These are phyloP conservation scores for Aleadryas rufinucha DNA, from an alignment of 2,113 vertebrate species.

Conservation along the genomic window DNA sequence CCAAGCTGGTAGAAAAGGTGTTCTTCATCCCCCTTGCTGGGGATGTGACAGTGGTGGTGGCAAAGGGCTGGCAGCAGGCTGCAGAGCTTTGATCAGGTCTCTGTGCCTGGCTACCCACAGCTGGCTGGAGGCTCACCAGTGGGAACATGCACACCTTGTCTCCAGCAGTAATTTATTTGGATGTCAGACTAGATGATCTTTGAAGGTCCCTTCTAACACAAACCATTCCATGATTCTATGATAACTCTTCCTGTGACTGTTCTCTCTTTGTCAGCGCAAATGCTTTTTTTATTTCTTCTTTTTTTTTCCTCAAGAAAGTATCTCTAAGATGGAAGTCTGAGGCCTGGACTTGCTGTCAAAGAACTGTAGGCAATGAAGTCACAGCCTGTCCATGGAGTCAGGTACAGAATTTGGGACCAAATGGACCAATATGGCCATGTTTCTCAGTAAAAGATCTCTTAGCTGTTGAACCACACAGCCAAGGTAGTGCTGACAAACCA, in stretches of 20 bases:
- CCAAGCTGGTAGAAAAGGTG: neutral
- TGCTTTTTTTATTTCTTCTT: neutral
- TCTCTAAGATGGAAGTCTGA: neutral
- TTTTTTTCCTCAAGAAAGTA: neutral
- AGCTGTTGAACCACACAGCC: neutral
- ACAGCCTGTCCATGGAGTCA: neutral
- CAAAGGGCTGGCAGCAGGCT: neutral
- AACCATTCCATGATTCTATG: neutral
- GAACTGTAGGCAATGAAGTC: neutral
- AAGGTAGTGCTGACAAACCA: neutral
- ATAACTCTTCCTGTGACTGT: neutral
- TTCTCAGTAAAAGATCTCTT: neutral
- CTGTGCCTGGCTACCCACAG: neutral
- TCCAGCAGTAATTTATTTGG: neutral
- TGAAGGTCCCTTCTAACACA: neutral
- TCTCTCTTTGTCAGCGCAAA: neutral
- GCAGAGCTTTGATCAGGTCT: neutral
- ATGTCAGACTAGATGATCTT: neutral
- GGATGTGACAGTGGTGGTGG: neutral
- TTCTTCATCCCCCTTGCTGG: neutral
- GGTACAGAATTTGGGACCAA: neutral
- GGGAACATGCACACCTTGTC: rapidly evolving
- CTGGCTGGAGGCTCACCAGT: neutral
- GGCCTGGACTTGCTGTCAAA: neutral
- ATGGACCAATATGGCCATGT: neutral